Base-by-base conservation (phyloP, 2,113 vertebrate genomes). In the Okapia johnstoni region DNA sequence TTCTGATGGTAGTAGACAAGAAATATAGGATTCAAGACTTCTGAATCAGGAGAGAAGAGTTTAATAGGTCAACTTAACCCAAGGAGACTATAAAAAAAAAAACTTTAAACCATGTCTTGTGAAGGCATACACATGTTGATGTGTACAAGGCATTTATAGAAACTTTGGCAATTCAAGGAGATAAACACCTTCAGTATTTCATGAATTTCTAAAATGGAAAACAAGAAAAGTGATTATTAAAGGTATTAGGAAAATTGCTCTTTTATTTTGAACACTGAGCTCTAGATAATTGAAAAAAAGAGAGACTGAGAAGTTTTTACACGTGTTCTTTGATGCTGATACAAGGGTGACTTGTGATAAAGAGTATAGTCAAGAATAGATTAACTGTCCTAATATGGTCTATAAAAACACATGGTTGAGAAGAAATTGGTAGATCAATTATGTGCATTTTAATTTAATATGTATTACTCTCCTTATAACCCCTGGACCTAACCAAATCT, bases 181-280 rank as follows among this genome's bases (percentile, higher is more conserved):
- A 63, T 33, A 80, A 85, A 33, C 5, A 88, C 19, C 9, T 81
- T 26, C 5, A 81, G 54, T 15, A 52, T 54, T 79, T 90, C 58
- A 76, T 85, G 30, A 95, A 84, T 92, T 92, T 92, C 17, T 94
- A 60, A 94, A 95, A 76, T 60, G 16, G 26, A 96, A 89, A 97
- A 43, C 7, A 80, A 88, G 14, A 94, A 48, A 2, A 90, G 10
- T n/a, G 12, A 76, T 76, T 85, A 15, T 60, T 54, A 6, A 7
- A 88, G 23, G 48, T 63, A 96, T 36, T 76, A 85, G 25, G 16
- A 85, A 97, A 94, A 57, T 1, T 63, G 8, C 43, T 55, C 14
- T 16, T 70, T 21, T 19, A 50, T 63, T 92, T 87, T 85, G 55
- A 93, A 93, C 15, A 80, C 9, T 85, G 76, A 90, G 15, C 15